phyloP scores from a whole-genome alignment of 2,113 vertebrate species.

The Malurus cyaneus region DNA sequence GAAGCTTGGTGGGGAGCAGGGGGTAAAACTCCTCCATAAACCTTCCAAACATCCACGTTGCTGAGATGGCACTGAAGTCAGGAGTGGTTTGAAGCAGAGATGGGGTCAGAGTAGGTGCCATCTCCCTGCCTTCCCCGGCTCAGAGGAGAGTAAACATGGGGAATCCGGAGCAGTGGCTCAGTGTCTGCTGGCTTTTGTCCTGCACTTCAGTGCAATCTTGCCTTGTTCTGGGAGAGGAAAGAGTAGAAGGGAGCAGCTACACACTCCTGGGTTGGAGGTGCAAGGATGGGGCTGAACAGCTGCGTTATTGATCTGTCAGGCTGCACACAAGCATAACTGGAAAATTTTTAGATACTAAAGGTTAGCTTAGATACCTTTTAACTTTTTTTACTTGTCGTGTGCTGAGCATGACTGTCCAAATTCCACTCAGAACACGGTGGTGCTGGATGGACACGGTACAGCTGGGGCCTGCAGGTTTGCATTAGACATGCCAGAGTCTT shows the following conservation, averaged over 20 bases:
- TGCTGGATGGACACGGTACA: rapidly evolving
- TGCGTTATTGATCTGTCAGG: rapidly evolving
- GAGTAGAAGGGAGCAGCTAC: neutral
- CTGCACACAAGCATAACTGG: neutral
- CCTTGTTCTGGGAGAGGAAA: neutral
- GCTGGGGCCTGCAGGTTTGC: rapidly evolving
- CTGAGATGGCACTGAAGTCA: rapidly evolving
- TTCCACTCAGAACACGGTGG: rapidly evolving
- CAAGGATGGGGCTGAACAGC: neutral
- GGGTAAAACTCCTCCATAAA: neutral
- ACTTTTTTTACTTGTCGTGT: neutral
- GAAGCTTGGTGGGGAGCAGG: rapidly evolving
- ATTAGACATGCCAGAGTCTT: rapidly evolving
- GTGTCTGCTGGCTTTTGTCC: neutral
- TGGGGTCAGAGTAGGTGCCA: rapidly evolving
- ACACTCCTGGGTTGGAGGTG: neutral
- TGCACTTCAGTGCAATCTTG: neutral
- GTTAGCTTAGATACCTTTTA: too few species aligned
- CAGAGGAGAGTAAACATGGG: neutral
- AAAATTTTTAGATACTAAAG: neutral
- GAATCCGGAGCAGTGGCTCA: neutral
- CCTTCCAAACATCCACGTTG: neutral
- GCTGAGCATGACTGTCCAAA: neutral
- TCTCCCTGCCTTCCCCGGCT: neutral
- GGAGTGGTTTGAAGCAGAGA: neutral